phyloP scores from a whole-genome alignment of 1,140 invertebrate genomes.

The Brachionus koreanus region DNA sequence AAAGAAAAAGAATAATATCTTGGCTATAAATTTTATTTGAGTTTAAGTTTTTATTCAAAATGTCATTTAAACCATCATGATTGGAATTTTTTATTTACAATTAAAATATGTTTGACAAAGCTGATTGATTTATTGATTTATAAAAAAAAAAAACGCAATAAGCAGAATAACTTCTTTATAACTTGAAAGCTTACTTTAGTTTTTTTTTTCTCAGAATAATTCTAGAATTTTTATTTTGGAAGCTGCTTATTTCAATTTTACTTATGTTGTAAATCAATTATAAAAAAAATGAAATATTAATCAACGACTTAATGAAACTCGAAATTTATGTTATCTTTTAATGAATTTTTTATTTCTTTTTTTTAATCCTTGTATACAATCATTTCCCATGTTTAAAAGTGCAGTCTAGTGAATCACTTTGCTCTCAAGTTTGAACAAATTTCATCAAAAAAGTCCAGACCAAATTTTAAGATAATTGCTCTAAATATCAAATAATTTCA shows the following conservation, averaged over 20 bases:
- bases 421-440: neutral
- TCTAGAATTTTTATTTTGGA: neutral
- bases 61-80: no score
- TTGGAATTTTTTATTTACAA: neutral
- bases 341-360: constrained; percentile 16
- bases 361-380: neutral
- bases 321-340: constrained; percentile 13
- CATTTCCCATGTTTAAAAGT: neutral
- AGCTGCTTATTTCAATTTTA: neutral
- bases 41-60: no score
- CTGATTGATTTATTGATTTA: neutral
- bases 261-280: constrained; percentile 28
- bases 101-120: neutral
- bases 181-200: neutral
- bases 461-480: no score
- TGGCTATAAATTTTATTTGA: no score
- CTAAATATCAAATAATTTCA: no score
- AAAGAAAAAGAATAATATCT: no score
- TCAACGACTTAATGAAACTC: neutral
- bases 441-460: neutral
- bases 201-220: neutral
- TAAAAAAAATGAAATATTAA: constrained; percentile 10
- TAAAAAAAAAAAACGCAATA: neutral
- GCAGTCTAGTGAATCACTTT: neutral
- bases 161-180: neutral